Conservation (phyloP, 2,113 vertebrate species). For the Labrus mixtus region DNA sequence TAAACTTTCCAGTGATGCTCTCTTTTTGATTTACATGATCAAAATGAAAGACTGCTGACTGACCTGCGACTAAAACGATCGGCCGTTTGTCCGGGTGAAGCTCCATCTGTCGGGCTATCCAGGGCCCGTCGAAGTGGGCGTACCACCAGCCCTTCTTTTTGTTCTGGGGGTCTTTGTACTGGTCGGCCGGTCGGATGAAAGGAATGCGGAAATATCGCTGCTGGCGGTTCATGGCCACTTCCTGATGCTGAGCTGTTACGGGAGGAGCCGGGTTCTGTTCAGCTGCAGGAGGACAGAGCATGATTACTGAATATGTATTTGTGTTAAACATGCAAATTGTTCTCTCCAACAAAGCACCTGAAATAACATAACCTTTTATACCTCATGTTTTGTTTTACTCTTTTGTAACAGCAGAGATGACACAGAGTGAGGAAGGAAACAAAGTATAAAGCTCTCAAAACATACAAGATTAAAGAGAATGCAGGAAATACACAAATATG, state of each 20-base stretch:
- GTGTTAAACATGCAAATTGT: background rate
- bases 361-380: conserved; percentile 9
- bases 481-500: conserved; percentile 7
- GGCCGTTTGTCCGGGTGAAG: conserved; percentile 98
- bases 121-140: conserved; percentile 95
- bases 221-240: conserved; percentile 91
- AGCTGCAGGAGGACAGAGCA: conserved; percentile 75
- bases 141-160: conserved; percentile 99
- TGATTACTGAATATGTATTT: background rate
- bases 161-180: conserved; percentile 97
- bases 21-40: background rate
- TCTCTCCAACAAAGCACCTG: conserved; percentile 10
- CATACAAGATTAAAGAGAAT: conserved; percentile 36
- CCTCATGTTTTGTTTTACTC: background rate
- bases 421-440: background rate
- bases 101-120: conserved; percentile 97
- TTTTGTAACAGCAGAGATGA: background rate
- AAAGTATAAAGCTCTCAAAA: conserved; percentile 34
- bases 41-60: conserved; percentile 46
- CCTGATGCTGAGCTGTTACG: conserved; percentile 87
- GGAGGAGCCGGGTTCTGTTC: conserved; percentile 90
- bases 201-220: conserved; percentile 98
- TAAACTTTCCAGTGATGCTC: background rate
- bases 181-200: conserved; percentile 96
- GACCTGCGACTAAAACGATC: conserved; percentile 95